These are phyloP conservation scores for Xiphorhynchus erythropygius DNA, from an alignment of 2,797 vertebrate species.

Conservation along the genomic window DNA sequence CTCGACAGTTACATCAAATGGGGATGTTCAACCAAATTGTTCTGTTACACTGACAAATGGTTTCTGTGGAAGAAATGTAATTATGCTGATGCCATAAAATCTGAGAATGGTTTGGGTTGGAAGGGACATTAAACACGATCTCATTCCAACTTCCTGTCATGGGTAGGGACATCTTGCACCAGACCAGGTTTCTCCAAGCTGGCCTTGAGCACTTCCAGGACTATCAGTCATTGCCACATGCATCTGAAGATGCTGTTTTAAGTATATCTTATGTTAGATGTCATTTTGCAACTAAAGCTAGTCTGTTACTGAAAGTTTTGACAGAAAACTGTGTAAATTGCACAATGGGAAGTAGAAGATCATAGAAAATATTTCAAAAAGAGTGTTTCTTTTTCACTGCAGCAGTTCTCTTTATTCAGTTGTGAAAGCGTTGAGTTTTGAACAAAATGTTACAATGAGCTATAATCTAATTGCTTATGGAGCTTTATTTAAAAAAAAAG, in stretches of 20 bases:
- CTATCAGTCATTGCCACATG: background rate
- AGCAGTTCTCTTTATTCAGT: conserved; percentile 46
- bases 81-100: background rate
- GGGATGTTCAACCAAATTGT: background rate
- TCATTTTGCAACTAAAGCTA: conserved; percentile 16
- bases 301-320: conserved; percentile 3
- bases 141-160: background rate
- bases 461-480: conserved; percentile 66
- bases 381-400: background rate
- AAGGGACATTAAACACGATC: background rate
- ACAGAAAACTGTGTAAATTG: background rate
- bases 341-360: background rate
- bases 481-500: conserved; percentile 55
- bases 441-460: conserved; percentile 49
- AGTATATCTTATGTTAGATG: background rate
- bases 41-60: background rate
- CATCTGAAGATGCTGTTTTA: background rate
- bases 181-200: background rate
- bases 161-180: background rate
- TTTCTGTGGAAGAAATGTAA: background rate
- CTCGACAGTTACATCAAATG: background rate
- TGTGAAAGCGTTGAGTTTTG: background rate
- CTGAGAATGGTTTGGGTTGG: background rate
- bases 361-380: background rate
- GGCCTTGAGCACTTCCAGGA: background rate